Conservation (phyloP, 2,113 vertebrate genomes). For the Nerophis lumbriciformis region DNA sequence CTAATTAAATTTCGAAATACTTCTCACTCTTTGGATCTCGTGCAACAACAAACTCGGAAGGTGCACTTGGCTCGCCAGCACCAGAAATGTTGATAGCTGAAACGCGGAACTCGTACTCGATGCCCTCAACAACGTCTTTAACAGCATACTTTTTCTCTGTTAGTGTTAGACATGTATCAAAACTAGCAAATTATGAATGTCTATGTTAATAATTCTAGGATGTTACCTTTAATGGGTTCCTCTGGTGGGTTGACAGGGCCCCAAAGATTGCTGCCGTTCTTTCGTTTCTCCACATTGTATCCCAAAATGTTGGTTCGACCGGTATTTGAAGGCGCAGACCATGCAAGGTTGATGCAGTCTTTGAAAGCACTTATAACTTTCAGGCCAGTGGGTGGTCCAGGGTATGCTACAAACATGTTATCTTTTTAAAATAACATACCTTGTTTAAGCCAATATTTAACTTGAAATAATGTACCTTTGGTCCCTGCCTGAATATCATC, state of each 20-base stretch:
- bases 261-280: conserved; percentile 79
- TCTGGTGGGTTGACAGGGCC: conserved; percentile 60
- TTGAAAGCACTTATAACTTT: conserved; percentile 74
- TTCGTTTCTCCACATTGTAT: conserved; percentile 81
- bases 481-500: conserved; percentile 77
- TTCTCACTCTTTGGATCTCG: conserved; percentile 79
- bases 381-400: conserved; percentile 73
- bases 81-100: conserved; percentile 80
- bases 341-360: conserved; percentile 73
- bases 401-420: conserved; percentile 63
- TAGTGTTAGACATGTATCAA: neutral
- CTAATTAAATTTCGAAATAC: neutral
- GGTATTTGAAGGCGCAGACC: conserved; percentile 72
- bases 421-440: neutral
- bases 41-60: conserved; percentile 73
- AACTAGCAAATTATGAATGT: neutral
- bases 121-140: conserved; percentile 71
- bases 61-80: conserved; percentile 73
- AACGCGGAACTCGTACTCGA: conserved; percentile 84
- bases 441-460: neutral
- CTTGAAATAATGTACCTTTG: conserved; percentile 68
- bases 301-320: conserved; percentile 75
- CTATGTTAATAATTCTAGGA: neutral
- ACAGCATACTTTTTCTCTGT: conserved; percentile 74
- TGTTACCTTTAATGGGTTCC: conserved; percentile 67